phyloP scores from a whole-genome alignment of 2,888 invertebrate species.

The Agrochola macilenta region DNA sequence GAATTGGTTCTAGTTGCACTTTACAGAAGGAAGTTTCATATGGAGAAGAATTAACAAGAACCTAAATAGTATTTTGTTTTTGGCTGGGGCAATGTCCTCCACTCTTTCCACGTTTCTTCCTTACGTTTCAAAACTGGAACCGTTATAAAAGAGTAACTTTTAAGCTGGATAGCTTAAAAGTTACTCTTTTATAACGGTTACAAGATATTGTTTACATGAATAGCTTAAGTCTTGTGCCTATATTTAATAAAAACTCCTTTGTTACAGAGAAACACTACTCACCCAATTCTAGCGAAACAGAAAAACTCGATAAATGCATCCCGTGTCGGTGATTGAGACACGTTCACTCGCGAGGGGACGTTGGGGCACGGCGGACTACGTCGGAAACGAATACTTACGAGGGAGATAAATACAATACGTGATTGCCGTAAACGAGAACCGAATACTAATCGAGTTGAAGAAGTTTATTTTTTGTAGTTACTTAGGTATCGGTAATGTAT shows the following conservation, averaged over 20 bases:
- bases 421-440: conserved; percentile 58
- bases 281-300: background rate
- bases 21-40: background rate
- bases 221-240: background rate
- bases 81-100: too few species aligned
- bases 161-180: too few species aligned
- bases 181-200: background rate
- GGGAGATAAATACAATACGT: conserved; percentile 67
- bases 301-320: conserved; percentile 40
- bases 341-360: conserved; percentile 68
- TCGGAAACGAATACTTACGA: conserved; percentile 77
- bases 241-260: background rate
- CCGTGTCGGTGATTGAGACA: conserved; percentile 58
- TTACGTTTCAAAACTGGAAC: too few species aligned
- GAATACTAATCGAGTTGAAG: conserved; percentile 61
- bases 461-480: too few species aligned
- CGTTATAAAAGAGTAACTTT: too few species aligned
- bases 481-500: background rate
- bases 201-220: background rate
- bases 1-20: background rate
- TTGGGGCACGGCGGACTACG: conserved; percentile 63
- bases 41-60: background rate
- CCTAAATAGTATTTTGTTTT: too few species aligned
- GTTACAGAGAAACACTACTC: background rate
- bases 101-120: too few species aligned